These are phyloP conservation scores for Trissonchulus latispiculum DNA, from an alignment of 2,888 invertebrate species.

Conservation along the genomic window DNA sequence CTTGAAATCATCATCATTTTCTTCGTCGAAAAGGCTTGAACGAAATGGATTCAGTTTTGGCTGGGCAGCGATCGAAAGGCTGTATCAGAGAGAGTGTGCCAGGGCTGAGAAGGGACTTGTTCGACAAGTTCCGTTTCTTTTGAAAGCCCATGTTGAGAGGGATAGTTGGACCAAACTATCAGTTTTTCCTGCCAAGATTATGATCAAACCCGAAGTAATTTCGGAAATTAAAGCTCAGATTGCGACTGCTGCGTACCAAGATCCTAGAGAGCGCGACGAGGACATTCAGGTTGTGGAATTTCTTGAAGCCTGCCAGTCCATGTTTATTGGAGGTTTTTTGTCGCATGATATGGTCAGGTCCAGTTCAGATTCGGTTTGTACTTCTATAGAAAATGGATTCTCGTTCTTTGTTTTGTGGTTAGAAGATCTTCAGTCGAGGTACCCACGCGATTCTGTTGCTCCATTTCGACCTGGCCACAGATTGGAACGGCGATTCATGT, in stretches of 20 bases:
- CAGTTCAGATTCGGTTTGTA: not conserved
- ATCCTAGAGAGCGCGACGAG: not conserved
- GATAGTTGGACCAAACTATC: slow-evolving; percentile 13
- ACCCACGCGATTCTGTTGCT: not conserved
- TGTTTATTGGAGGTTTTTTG: not conserved
- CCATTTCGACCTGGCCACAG: not conserved
- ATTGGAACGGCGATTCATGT: not conserved
- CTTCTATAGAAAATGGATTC: not conserved
- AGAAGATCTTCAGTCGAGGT: not conserved
- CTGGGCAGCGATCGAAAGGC: not conserved
- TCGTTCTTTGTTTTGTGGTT: slow-evolving; percentile 2
- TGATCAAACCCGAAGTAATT: not conserved
- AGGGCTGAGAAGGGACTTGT: not conserved
- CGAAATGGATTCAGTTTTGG: not conserved
- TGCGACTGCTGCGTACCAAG: not conserved
- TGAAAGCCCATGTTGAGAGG: not conserved
- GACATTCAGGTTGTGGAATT: not conserved
- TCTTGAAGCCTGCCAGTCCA: not conserved
- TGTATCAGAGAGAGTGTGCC: not conserved
- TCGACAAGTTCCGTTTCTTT: not conserved
- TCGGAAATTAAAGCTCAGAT: not conserved
- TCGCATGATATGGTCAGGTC: not conserved
- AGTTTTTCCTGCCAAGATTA: slow-evolving; percentile 12
- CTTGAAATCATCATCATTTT: not conserved
- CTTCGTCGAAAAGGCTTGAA: not conserved